These are phyloP conservation scores for Schizothorax lantsangensis DNA, from an alignment of 2,797 vertebrate genomes.

Conservation along the genomic window DNA sequence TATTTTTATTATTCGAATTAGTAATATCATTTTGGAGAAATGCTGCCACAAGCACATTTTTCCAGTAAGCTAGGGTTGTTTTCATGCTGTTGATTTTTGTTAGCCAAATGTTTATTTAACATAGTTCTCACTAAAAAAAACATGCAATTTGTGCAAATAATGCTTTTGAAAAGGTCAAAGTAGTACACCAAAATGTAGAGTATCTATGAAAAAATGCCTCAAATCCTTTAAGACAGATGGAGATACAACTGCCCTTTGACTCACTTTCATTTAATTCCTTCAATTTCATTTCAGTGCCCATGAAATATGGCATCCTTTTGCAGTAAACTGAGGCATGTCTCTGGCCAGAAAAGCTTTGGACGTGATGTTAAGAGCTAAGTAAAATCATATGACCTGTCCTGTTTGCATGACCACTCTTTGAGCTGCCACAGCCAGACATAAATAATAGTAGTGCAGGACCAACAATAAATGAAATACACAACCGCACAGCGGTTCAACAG, in stretches of 20 bases:
- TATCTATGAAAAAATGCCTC: constrained; percentile 28
- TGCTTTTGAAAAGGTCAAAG: background rate
- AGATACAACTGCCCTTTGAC: constrained; percentile 51
- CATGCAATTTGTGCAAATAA: background rate
- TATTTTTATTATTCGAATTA: too few species aligned
- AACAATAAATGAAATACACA: constrained; percentile 67
- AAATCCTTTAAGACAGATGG: constrained; percentile 66
- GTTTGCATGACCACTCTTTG: constrained; percentile 62
- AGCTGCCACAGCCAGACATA: constrained; percentile 63
- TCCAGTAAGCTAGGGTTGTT: background rate
- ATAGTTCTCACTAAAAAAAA: background rate
- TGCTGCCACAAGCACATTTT: background rate
- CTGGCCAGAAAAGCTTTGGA: constrained; percentile 54
- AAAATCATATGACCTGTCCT: constrained; percentile 63
- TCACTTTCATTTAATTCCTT: constrained; percentile 70
- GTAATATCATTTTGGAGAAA: background rate
- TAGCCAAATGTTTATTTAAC: background rate
- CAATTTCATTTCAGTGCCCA: constrained; percentile 65
- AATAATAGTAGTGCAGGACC: constrained; percentile 66
- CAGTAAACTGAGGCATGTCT: constrained; percentile 59
- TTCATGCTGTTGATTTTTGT: background rate
- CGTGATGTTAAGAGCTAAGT: constrained; percentile 56
- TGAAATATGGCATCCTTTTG: constrained; percentile 60
- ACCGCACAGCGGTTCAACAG: constrained; percentile 60
- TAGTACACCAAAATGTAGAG: background rate